Conservation (phyloP, 2,113 vertebrate species). For the Sigmodon hispidus region DNA sequence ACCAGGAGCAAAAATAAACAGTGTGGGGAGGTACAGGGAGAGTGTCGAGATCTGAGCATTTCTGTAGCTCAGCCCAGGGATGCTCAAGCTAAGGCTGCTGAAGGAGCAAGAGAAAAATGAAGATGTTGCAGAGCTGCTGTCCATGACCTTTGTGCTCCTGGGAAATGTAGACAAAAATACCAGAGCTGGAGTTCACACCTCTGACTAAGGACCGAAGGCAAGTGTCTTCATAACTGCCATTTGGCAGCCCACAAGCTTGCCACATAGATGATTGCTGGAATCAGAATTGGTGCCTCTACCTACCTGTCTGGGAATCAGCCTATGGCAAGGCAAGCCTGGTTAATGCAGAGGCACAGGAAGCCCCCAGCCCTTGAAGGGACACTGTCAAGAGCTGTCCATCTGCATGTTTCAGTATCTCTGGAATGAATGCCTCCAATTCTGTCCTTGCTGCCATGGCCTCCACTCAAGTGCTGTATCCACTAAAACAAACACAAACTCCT, state of each 20-base stretch:
- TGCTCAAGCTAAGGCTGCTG: not conserved
- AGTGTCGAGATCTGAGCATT: not conserved
- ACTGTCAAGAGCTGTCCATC: not conserved
- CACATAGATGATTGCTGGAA: not conserved
- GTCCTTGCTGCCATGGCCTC: not conserved
- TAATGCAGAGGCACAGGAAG: not conserved
- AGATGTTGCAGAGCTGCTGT: not conserved
- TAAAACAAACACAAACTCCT: not conserved
- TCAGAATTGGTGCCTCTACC: not conserved
- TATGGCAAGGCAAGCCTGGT: not conserved
- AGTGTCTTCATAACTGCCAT: not conserved
- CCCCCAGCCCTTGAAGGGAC: not conserved
- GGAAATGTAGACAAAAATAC: not conserved
- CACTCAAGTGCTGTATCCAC: not conserved
- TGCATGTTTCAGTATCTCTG: not conserved
- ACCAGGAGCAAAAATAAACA: not conserved
- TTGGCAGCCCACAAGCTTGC: constrained; percentile 9
- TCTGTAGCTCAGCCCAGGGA: not conserved
- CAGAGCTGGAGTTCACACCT: not conserved
- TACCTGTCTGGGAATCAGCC: not conserved
- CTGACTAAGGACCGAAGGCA: not conserved
- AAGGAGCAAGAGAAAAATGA: not conserved
- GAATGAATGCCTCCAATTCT: not conserved
- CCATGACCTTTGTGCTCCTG: not conserved
- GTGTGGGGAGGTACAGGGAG: rapidly evolving